phyloP scores from a whole-genome alignment of 1,140 invertebrate species.

The Chironomus striatipennis region DNA sequence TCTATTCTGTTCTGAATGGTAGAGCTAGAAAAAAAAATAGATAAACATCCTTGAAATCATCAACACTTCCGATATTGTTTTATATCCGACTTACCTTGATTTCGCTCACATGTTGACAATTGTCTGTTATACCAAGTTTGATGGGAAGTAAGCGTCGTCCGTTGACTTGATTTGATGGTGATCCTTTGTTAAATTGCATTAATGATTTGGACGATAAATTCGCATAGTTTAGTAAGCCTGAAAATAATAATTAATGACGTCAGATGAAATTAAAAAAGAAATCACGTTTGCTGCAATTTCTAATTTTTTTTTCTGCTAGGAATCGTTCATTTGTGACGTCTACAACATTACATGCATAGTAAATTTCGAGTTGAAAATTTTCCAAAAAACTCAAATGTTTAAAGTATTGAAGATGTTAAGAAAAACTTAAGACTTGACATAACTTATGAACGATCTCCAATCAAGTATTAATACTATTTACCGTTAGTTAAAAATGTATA shows the following conservation, averaged over 20 bases:
- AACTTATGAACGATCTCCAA: too few species aligned
- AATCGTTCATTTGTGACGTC: too few species aligned
- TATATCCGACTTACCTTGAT: constrained; percentile 28
- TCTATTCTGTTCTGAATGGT: constrained; percentile 25
- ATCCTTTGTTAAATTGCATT: constrained; percentile 29
- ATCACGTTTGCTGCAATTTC: too few species aligned
- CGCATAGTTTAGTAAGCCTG: constrained; percentile 40
- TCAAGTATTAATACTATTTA: constrained; percentile 25
- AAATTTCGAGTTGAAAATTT: too few species aligned
- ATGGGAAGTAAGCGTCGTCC: constrained; percentile 24
- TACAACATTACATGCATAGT: too few species aligned
- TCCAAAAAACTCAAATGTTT: too few species aligned
- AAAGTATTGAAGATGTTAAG: too few species aligned
- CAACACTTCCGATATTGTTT: constrained; percentile 31
- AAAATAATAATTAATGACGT: constrained; percentile 36
- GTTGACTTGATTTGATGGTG: constrained; percentile 31
- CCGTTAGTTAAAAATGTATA: constrained; percentile 65
- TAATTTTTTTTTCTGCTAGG: too few species aligned
- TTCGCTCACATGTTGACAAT: constrained; percentile 51
- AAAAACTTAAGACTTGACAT: too few species aligned
- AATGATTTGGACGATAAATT: constrained; percentile 39
- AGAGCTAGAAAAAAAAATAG: constrained; percentile 25
- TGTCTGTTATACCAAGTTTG: constrained; percentile 48
- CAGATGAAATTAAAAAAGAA: background rate
- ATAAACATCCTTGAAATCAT: constrained; percentile 31